Percentiles rank a stretch among this genome's conserved stretches.
Conservation (phyloP, 2,888 invertebrate genomes). For the Euzophera pinguis region DNA sequence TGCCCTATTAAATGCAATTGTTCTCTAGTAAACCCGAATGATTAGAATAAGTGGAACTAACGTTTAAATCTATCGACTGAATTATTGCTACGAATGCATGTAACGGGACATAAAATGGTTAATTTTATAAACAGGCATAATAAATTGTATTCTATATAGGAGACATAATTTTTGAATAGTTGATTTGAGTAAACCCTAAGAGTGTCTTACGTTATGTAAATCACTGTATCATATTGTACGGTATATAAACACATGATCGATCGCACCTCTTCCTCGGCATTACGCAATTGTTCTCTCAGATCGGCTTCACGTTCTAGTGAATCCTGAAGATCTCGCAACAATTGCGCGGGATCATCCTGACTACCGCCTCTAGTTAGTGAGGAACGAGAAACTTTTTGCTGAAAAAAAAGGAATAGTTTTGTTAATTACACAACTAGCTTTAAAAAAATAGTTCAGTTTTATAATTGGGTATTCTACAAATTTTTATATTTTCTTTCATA, state of each 20-base stretch:
- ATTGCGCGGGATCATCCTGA: conserved; percentile 89
- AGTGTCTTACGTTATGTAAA: too few relatives aligned
- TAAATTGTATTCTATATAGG: background rate
- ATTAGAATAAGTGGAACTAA: conserved; percentile 36
- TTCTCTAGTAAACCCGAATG: conserved; percentile 45
- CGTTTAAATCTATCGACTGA: conserved; percentile 33
- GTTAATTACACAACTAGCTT: too few relatives aligned
- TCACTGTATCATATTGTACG: too few relatives aligned
- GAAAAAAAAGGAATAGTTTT: conserved; percentile 9
- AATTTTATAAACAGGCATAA: background rate
- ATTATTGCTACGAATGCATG: conserved; percentile 22
- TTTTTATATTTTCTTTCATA: too few relatives aligned
- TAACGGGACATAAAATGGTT: background rate
- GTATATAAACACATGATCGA: background rate
- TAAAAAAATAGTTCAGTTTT: too few relatives aligned
- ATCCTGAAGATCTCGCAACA: conserved; percentile 93
- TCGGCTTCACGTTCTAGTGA: conserved; percentile 96
- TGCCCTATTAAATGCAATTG: conserved; percentile 58
- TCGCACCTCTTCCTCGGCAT: conserved; percentile 93
- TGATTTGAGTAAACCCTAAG: too few relatives aligned
- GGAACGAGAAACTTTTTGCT: conserved; percentile 85
- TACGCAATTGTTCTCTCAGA: conserved; percentile 93
- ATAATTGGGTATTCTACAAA: too few relatives aligned
- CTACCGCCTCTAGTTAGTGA: conserved; percentile 88
- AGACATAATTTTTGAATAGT: too few relatives aligned